Evolutionary conservation across 2,113 vertebrate species (phyloP).

Genomic region (Psittacara wagleri): DNA sequence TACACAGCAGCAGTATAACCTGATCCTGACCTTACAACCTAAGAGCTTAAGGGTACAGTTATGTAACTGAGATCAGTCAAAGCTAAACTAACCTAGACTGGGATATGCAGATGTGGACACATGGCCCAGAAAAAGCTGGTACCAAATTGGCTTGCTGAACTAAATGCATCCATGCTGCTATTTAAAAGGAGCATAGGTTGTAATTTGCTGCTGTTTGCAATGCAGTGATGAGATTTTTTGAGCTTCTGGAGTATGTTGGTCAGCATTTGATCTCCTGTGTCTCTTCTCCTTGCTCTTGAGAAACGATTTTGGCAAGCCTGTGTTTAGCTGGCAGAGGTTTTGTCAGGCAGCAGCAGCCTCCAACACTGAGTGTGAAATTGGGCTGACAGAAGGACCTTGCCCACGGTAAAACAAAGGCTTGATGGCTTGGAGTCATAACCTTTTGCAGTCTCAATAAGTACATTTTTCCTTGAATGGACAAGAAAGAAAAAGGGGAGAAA

Average conservation of each 20-base stretch:
- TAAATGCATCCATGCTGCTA: background rate
- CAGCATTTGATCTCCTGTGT: background rate
- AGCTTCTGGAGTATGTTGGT: background rate
- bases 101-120: slow-evolving; percentile 12
- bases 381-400: background rate
- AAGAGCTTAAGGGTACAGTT: slow-evolving; percentile 32
- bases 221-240: background rate
- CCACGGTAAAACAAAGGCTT: background rate
- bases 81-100: slow-evolving; percentile 53
- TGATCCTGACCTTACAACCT: slow-evolving; percentile 25
- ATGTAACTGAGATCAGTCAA: slow-evolving; percentile 40
- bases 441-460: background rate
- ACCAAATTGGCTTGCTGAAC: slow-evolving; percentile 26
- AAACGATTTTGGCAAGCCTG: background rate
- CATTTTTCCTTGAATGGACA: background rate
- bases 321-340: background rate
- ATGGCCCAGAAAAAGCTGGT: background rate
- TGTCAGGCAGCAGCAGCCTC: background rate
- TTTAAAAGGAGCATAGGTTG: background rate
- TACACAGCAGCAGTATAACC: slow-evolving; percentile 10
- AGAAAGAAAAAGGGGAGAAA: background rate
- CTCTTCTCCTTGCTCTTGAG: background rate
- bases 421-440: background rate
- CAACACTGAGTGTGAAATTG: background rate
- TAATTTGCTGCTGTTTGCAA: background rate